Base-by-base conservation (phyloP, 2,888 invertebrate genomes). In the Idaea aversata region DNA sequence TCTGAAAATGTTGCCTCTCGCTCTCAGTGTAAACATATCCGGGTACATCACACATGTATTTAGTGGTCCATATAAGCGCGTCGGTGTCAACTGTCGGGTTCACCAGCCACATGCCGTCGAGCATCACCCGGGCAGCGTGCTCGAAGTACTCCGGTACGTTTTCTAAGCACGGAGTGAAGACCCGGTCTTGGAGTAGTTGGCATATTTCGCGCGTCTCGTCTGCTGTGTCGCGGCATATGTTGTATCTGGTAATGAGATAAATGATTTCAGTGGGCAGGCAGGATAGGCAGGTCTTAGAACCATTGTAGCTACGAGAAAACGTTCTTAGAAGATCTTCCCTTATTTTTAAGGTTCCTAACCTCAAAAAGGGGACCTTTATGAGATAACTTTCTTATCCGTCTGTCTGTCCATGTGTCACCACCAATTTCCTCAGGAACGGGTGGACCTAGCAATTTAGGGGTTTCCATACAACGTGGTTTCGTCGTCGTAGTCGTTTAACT, bases 31-130 rank as follows among this genome's bases (percentile, higher is more conserved):
- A 61, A 6, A 61, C 47, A 16, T 47, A 61, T 16, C 61, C 61
- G n/a, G 61, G 61, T 0, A 61, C 61, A 16, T 61, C 93, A 0
- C 94, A 93, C 63, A 96, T 73, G 36, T 93, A 83, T 34, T 81
- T 88, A 5, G 94, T 93, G 74, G 93, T 94, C 76, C 93, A 94
- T 15, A 95, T 78, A 77, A 94, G 94, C 1, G 84, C 84, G 0
- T 86, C 83, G 0, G 78, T 66, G 59, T 94, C 90, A 5, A 95
- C 88, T 0, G 96, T 87, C 57, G 96, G 95, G 81, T 95, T 95
- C 60, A 96, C 87, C 4, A 93, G 93, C 95, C 95, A 95, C 80
- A 97, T 85, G 0, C 96, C 96, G 62, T 95, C 91, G 2, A 97
- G 81, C 77, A 97, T 87, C 0, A 94, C 93, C 0, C 88, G 84